Evolutionary conservation across 2,113 vertebrate genomes (phyloP).

Genomic region (Halichoeres trimaculatus): DNA sequence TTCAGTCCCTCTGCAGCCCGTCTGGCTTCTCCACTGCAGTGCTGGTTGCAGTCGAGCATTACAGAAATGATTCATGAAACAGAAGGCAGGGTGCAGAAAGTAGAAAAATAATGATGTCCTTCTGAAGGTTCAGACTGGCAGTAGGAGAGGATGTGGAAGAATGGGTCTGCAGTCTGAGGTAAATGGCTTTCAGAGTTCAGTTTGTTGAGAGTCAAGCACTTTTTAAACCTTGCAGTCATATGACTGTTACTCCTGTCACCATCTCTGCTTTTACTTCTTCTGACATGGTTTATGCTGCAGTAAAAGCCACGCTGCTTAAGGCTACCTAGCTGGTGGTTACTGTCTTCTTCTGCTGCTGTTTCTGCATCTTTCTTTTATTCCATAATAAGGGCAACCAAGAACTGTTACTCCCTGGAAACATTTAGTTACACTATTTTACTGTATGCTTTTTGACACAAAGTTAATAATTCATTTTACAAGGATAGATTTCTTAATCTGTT

Average conservation of each 20-base stretch:
- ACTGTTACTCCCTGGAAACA: too few species aligned
- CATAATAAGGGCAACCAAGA: too few species aligned
- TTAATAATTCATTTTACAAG: too few species aligned
- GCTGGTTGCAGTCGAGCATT: not conserved
- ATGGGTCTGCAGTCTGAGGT: not conserved
- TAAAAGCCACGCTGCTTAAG: too few species aligned
- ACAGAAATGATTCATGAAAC: conserved; percentile 28
- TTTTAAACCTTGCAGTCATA: not conserved
- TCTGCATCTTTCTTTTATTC: too few species aligned
- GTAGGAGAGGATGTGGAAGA: not conserved
- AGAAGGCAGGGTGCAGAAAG: not conserved
- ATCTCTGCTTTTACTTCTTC: not conserved
- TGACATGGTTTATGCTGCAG: too few species aligned
- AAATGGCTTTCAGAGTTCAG: not conserved
- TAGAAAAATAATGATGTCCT: not conserved
- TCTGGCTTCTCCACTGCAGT: conserved; percentile 1
- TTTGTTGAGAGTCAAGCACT: not conserved
- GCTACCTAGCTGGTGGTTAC: too few species aligned
- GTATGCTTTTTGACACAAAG: too few species aligned
- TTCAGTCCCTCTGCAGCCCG: not conserved
- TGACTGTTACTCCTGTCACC: not conserved
- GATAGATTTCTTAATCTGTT: too few species aligned
- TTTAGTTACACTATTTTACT: too few species aligned
- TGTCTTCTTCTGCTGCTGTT: too few species aligned
- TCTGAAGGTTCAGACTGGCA: not conserved